Evolutionary conservation across 2,113 vertebrate species (phyloP).

Genomic region (Camelus bactrianus): DNA sequence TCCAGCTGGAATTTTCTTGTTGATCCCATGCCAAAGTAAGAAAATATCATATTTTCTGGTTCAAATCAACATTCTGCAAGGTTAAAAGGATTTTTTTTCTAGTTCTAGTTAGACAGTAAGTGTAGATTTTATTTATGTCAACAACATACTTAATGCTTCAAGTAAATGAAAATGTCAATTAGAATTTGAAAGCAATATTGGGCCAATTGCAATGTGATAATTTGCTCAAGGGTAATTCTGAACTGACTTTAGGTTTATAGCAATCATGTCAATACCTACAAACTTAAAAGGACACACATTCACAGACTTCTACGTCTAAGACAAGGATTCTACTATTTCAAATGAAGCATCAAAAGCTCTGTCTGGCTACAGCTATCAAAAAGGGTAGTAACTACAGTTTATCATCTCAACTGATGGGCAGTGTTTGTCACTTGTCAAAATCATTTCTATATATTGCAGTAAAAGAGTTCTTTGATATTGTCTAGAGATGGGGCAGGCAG

Average conservation of each 20-base stretch:
- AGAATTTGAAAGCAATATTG: constrained; percentile 39
- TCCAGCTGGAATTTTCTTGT: not conserved
- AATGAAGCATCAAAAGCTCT: not conserved
- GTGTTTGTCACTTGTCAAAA: constrained; percentile 40
- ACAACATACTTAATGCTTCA: constrained; percentile 33
- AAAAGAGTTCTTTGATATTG: not conserved
- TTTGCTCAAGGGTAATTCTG: constrained; percentile 47
- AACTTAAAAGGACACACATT: not conserved
- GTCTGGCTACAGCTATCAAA: not conserved
- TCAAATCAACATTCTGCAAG: not conserved
- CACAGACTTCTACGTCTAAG: not conserved
- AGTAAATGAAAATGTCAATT: constrained; percentile 63
- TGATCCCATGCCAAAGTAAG: not conserved
- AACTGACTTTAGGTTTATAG: not conserved
- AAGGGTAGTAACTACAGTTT: constrained; percentile 13
- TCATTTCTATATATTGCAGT: not conserved
- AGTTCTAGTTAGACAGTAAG: constrained; percentile 8
- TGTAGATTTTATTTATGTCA: constrained; percentile 64
- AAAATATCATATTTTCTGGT: not conserved
- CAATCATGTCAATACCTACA: not conserved
- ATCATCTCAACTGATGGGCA: constrained; percentile 23
- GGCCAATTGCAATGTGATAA: constrained; percentile 14
- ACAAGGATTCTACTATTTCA: not conserved
- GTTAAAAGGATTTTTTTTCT: constrained; percentile 10
- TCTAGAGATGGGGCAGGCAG: not conserved